Evolutionary conservation across 2,888 invertebrate species (phyloP).

Genomic region (Chymomyza procnemis): DNA sequence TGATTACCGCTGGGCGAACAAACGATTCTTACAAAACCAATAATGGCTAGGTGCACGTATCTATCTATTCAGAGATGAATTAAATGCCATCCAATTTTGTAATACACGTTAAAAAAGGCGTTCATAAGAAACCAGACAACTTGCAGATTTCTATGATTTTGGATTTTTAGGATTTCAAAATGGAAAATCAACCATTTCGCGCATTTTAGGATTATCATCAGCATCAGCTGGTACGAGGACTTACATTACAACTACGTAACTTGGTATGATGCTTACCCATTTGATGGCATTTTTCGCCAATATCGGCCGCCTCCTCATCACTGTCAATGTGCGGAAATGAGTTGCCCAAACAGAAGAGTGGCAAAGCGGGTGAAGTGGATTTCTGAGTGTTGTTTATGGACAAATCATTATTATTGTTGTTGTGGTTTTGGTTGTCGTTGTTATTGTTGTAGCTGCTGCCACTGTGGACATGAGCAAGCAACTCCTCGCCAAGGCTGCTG

Average conservation of each 20-base stretch:
- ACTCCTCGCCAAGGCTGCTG: conserved; percentile 72
- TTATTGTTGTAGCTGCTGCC: conserved; percentile 36
- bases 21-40: no score
- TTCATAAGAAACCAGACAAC: no score
- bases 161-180: no score
- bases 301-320: conserved; percentile 82
- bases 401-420: conserved; percentile 28
- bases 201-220: no score
- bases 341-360: conserved; percentile 84
- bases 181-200: no score
- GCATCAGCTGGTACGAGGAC: conserved; percentile 59
- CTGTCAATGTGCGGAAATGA: conserved; percentile 86
- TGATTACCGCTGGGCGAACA: no score
- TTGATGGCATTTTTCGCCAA: conserved; percentile 74
- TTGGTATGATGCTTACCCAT: conserved; percentile 40
- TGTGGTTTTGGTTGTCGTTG: conserved; percentile 27
- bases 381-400: conserved; percentile 32
- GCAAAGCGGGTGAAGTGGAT: conserved; percentile 74
- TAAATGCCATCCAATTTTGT: no score
- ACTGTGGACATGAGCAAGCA: conserved; percentile 32
- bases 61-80: no score
- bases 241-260: conserved; percentile 56
- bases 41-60: no score
- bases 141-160: no score
- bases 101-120: no score